A percentile compares a stretch with the other conserved stretches of the same genome.
These are phyloP conservation scores for Varanus salvator DNA, from an alignment of 2,113 vertebrate species.

Conservation along the genomic window DNA sequence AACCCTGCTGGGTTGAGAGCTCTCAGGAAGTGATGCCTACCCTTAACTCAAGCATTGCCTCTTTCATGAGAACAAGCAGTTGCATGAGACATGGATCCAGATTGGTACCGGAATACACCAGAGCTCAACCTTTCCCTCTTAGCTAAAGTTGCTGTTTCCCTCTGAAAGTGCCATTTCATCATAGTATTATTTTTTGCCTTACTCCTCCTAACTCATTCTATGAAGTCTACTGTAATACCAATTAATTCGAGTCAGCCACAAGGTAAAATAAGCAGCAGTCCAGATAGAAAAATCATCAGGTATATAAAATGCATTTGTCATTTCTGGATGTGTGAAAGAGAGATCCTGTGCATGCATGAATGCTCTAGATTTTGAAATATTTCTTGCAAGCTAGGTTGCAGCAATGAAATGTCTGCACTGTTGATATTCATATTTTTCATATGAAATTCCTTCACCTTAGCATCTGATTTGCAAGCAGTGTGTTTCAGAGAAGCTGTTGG, in stretches of 20 bases:
- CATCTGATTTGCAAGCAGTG: slow-evolving; percentile 23
- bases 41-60: too few relatives aligned
- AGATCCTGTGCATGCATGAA: too few relatives aligned
- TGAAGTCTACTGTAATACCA: slow-evolving; percentile 21
- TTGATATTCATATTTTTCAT: slow-evolving; percentile 5
- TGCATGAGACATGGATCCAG: too few relatives aligned
- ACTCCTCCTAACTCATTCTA: not conserved
- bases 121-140: too few relatives aligned
- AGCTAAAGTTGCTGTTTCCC: too few relatives aligned
- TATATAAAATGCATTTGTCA: slow-evolving; percentile 27
- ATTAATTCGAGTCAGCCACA: slow-evolving; percentile 39
- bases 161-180: too few relatives aligned
- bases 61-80: too few relatives aligned
- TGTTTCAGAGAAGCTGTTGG: not conserved
- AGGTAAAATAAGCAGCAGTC: slow-evolving; percentile 25
- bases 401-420: slow-evolving; percentile 33
- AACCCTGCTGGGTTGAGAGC: too few relatives aligned
- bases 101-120: too few relatives aligned
- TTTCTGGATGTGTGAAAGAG: not conserved
- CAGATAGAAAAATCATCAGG: slow-evolving; percentile 57
- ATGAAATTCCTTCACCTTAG: slow-evolving; percentile 31
- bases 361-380: slow-evolving; percentile 19
- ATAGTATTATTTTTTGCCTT: not conserved
- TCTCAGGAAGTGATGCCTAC: too few relatives aligned
- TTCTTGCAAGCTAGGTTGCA: slow-evolving; percentile 22